These are phyloP conservation scores for Coenonympha arcania DNA, from an alignment of 2,888 invertebrate genomes.

Conservation along the genomic window DNA sequence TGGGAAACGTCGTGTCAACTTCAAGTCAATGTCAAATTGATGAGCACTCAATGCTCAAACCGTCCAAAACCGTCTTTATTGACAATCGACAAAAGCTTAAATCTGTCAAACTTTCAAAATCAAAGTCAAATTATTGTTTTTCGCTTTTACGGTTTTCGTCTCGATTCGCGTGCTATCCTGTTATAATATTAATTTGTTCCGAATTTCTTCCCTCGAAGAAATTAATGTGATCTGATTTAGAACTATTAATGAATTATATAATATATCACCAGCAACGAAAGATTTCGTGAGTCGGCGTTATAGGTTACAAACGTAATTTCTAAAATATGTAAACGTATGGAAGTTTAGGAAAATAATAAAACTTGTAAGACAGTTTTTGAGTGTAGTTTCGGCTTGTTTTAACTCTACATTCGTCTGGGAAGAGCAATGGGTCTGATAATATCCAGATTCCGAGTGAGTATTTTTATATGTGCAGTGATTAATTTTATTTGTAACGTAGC, in stretches of 20 bases:
- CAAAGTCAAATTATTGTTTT: neutral
- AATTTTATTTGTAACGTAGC: constrained; percentile 49
- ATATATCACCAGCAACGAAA: constrained; percentile 31
- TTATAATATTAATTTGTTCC: constrained; percentile 28
- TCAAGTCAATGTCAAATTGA: too few species aligned
- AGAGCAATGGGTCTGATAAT: constrained; percentile 77
- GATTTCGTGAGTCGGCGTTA: constrained; percentile 40
- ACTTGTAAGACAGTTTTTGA: constrained; percentile 41
- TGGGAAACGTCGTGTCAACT: too few species aligned
- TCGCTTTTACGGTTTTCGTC: constrained; percentile 20
- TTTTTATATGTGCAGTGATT: constrained; percentile 29
- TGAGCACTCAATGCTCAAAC: too few species aligned
- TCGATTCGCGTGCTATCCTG: constrained; percentile 7
- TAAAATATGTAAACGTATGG: constrained; percentile 40
- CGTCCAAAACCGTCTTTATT: too few species aligned
- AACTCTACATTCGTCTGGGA: constrained; percentile 20
- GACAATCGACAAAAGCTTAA: too few species aligned
- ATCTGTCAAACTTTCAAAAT: neutral
- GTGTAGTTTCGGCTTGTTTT: constrained; percentile 18
- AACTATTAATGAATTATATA: constrained; percentile 19
- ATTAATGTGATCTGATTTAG: constrained; percentile 21
- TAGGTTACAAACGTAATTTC: constrained; percentile 65
- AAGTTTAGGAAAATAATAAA: constrained; percentile 46
- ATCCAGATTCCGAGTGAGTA: constrained; percentile 80
- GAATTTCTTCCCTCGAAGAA: constrained; percentile 22